Evolutionary conservation across 1,140 invertebrate species (phyloP).

Genomic region (Coboldia fuscipes): DNA sequence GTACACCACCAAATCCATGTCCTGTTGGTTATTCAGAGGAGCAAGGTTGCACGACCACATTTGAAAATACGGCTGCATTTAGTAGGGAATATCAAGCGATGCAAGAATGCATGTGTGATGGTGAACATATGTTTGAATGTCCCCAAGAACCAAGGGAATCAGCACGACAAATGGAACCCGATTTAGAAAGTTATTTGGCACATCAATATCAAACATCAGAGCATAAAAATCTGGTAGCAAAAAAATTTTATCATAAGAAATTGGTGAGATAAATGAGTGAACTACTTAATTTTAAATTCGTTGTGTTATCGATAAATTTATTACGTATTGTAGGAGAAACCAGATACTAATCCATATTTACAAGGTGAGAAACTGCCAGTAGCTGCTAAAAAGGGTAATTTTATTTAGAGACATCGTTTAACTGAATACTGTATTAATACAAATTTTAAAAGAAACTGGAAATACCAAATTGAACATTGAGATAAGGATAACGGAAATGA

Average conservation of each 20-base stretch:
- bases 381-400: slow-evolving; percentile 73
- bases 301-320: background rate
- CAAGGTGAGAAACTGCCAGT: slow-evolving; percentile 62
- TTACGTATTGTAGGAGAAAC: background rate
- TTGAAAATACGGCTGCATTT: slow-evolving; percentile 90
- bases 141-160: slow-evolving; percentile 21
- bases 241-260: slow-evolving; percentile 51
- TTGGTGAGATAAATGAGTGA: slow-evolving; percentile 14
- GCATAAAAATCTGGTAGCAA: slow-evolving; percentile 53
- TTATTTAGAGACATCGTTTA: too few relatives aligned
- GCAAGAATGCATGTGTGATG: slow-evolving; percentile 94
- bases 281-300: background rate
- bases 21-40: slow-evolving; percentile 65
- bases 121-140: slow-evolving; percentile 96
- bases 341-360: slow-evolving; percentile 48
- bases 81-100: slow-evolving; percentile 82
- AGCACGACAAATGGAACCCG: slow-evolving; percentile 11
- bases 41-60: slow-evolving; percentile 77
- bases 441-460: too few relatives aligned
- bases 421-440: too few relatives aligned
- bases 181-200: slow-evolving; percentile 25
- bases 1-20: slow-evolving; percentile 97
- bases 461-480: too few relatives aligned
- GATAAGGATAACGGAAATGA: too few relatives aligned
- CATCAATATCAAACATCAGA: slow-evolving; percentile 25